Base-by-base conservation (phyloP, 1,140 invertebrate genomes). In the Drosophila melanica region DNA sequence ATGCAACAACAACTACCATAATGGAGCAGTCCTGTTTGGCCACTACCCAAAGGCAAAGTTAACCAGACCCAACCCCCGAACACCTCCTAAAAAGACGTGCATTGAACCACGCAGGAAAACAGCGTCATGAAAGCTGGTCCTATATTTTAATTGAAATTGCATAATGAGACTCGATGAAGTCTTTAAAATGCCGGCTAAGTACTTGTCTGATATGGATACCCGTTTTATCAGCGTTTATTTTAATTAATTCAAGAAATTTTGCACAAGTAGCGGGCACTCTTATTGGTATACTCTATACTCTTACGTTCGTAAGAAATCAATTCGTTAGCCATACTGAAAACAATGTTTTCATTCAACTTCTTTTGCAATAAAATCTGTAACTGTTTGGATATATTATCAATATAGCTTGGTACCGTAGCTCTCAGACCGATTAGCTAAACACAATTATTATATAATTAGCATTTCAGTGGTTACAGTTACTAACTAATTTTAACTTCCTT, bases 71-170 rank as follows among this genome's bases (percentile, higher is more conserved):
- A 33, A 4, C 6, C 39, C 39, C 6, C 6, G 11, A 23, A 14
- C 12, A 54, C 8, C 63, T 20, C 45, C 27, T 8, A 53, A 37
- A 6, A 14, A 6, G 11, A 18, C 64, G 63, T 51, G 14, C 71
- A 63, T 41, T 63, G 66, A 69, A 69, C 58, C 65, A 30, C 39
- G 27, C 16, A 41, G 60, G 45, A 57, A 64, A 51, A 58, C 14
- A 33, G 4, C 18, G 20, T 47, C 35, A 63, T 48, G n/a, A 11
- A 54, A 33, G 27, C 42, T 35, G 30, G 12, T 33, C 20, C 57
- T 9, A 57, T 42, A 60, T 51, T 41, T 68, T 69, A 69, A 69
- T 70, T 69, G 50, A 48, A 58, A 54, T 69, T 69, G 66, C 66
- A 53, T 69, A 62, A 68, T 68, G 41, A 47, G 23, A 5, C 37